Evolutionary conservation across 1,140 invertebrate species (phyloP).

Genomic region (Adelges cooleyi): DNA sequence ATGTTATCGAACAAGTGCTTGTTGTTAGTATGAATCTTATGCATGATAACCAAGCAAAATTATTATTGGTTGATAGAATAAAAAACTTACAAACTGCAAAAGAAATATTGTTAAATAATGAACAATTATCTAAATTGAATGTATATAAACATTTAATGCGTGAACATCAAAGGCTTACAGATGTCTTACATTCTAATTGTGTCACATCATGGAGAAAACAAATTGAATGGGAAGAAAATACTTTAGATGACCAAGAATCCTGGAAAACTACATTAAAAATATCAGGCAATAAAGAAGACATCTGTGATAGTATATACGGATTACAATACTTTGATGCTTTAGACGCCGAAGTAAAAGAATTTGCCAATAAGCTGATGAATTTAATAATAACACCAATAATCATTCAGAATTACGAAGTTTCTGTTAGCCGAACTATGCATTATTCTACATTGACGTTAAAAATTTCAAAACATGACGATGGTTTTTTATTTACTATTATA

Average conservation of each 20-base stretch:
- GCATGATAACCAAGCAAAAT: neutral
- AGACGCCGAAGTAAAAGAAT: neutral
- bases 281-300: neutral
- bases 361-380: constrained; percentile 2
- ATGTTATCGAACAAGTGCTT: neutral
- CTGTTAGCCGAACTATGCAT: neutral
- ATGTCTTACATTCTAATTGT: constrained; percentile 10
- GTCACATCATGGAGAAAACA: constrained; percentile 4
- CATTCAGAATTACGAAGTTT: neutral
- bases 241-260: neutral
- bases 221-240: constrained; percentile 10
- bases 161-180: neutral
- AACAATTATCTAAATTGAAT: constrained; percentile 4
- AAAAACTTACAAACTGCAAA: constrained; percentile 9
- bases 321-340: constrained; percentile 12
- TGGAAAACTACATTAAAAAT: constrained; percentile 4
- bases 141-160: constrained; percentile 14
- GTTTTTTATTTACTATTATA: neutral
- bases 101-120: constrained; percentile 5
- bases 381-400: constrained; percentile 19
- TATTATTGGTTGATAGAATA: constrained; percentile 5
- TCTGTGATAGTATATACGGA: neutral
- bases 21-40: neutral
- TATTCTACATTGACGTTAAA: neutral
- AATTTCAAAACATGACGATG: constrained; percentile 5